These are phyloP conservation scores for Cerastoderma edule DNA, from an alignment of 2,888 invertebrate species.

Conservation along the genomic window DNA sequence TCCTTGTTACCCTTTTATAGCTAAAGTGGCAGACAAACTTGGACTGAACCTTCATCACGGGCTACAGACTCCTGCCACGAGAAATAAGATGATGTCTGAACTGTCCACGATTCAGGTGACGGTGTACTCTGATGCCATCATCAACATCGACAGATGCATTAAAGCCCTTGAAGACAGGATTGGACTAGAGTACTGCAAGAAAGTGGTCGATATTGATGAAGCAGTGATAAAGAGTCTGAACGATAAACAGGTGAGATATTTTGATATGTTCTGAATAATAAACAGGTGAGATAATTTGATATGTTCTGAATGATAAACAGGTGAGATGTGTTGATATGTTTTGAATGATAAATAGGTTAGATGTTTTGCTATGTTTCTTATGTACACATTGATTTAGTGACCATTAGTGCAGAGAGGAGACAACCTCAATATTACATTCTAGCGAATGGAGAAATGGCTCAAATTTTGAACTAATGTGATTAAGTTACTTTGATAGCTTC, in stretches of 20 bases:
- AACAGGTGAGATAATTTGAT: constrained; percentile 53
- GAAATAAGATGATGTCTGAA: constrained; percentile 28
- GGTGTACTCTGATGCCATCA: constrained; percentile 50
- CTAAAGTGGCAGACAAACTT: constrained; percentile 20
- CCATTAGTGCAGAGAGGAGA: too few species aligned
- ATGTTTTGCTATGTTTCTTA: too few species aligned
- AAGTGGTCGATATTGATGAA: constrained; percentile 31
- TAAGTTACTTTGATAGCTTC: too few species aligned
- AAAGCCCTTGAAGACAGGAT: constrained; percentile 45
- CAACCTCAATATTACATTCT: too few species aligned
- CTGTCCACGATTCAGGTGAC: constrained; percentile 37
- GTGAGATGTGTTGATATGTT: too few species aligned
- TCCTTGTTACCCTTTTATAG: too few species aligned
- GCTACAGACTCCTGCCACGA: constrained; percentile 20
- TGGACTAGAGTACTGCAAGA: constrained; percentile 47
- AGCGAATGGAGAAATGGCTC: too few species aligned
- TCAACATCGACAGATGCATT: constrained; percentile 54
- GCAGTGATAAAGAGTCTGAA: constrained; percentile 37
- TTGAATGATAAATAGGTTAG: constrained; percentile 16
- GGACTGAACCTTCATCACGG: constrained; percentile 25
- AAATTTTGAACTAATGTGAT: too few species aligned
- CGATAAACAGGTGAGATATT: constrained; percentile 49
- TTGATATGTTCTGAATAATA: constrained; percentile 20
- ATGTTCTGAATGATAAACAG: constrained; percentile 14
- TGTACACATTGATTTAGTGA: too few species aligned